phyloP scores from a whole-genome alignment of 2,113 vertebrate genomes.

The Prunella himalayana region DNA sequence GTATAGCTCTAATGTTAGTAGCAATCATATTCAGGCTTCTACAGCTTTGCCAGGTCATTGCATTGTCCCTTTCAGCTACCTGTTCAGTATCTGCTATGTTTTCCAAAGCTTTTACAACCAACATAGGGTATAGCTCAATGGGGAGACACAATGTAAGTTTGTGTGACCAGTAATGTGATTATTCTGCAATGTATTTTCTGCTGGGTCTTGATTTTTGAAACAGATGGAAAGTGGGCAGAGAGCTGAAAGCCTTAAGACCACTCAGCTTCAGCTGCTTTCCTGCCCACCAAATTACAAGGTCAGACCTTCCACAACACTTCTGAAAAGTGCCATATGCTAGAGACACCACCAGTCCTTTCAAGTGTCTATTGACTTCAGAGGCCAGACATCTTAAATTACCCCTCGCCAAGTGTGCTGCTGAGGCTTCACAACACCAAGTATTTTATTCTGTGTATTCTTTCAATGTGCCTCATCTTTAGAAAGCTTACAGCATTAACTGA shows the following conservation, averaged over 20 bases:
- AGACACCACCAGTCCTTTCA: not conserved
- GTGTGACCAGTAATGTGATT: not conserved
- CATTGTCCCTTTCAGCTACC: not conserved
- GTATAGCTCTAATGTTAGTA: not conserved
- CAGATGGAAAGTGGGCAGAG: constrained; percentile 36
- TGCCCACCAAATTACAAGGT: constrained; percentile 5
- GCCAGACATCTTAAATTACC: not conserved
- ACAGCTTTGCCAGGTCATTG: not conserved
- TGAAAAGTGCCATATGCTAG: constrained; percentile 17
- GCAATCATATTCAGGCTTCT: not conserved
- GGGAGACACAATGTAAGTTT: not conserved
- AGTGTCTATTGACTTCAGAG: not conserved
- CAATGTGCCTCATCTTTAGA: not conserved
- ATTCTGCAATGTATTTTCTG: not conserved
- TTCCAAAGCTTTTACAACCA: not conserved
- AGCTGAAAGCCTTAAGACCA: constrained; percentile 22
- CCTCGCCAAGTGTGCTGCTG: not conserved
- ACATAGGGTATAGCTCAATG: not conserved
- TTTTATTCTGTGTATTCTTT: not conserved
- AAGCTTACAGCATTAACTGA: not conserved
- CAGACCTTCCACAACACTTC: not conserved
- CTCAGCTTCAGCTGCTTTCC: constrained; percentile 23
- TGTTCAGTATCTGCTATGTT: not conserved
- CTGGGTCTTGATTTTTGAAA: not conserved
- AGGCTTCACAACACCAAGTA: not conserved